Conservation (phyloP, 2,888 invertebrate species). For the Eilema caniola region DNA sequence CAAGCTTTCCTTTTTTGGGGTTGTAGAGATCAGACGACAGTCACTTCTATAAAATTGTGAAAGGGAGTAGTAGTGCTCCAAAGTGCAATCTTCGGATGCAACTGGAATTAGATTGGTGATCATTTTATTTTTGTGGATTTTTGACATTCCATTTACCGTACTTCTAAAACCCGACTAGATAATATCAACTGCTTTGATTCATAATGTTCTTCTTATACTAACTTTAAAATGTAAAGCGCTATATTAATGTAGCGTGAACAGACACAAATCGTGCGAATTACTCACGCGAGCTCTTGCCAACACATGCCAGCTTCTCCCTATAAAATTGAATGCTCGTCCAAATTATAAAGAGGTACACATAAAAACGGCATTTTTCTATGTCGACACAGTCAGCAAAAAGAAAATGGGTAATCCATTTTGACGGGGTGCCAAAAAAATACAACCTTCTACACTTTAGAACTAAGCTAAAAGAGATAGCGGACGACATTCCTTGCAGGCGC, state of each 20-base stretch:
- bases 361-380: constrained; percentile 56
- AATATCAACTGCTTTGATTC: background rate
- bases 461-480: constrained; percentile 51
- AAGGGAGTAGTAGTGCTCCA: too few species aligned
- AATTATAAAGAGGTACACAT: constrained; percentile 53
- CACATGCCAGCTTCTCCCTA: constrained; percentile 24
- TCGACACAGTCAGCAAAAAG: constrained; percentile 57
- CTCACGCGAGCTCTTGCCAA: constrained; percentile 20
- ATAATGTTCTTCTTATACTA: background rate
- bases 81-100: background rate
- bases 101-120: background rate
- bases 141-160: too few species aligned
- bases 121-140: too few species aligned
- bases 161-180: background rate
- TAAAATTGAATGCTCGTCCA: constrained; percentile 40
- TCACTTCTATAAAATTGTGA: too few species aligned
- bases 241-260: constrained; percentile 17
- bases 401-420: constrained; percentile 69
- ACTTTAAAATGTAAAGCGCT: background rate
- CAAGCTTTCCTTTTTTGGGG: too few species aligned
- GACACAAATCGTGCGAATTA: constrained; percentile 23
- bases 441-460: constrained; percentile 27
- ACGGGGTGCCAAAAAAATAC: constrained; percentile 62
- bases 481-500: too few species aligned
- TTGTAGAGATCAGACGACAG: too few species aligned